phyloP scores from a whole-genome alignment of 2,797 vertebrate genomes.

The Poecilia picta region DNA sequence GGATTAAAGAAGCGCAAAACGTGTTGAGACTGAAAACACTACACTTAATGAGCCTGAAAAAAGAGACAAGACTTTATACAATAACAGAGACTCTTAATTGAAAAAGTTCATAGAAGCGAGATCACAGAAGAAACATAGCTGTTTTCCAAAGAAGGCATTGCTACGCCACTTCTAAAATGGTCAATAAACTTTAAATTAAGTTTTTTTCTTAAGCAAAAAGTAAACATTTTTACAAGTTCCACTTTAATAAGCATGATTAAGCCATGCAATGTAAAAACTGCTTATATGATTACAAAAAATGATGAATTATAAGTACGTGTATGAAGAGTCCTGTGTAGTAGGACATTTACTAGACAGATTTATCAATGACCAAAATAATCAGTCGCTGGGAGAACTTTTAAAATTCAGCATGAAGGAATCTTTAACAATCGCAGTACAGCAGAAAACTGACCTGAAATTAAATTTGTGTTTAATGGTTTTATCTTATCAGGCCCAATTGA shows the following conservation, averaged over 20 bases:
- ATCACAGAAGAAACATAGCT: neutral
- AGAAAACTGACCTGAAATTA: neutral
- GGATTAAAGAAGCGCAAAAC: constrained; percentile 36
- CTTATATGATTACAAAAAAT: neutral
- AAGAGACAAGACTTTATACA: constrained; percentile 38
- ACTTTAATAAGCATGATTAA: neutral
- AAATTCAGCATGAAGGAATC: neutral
- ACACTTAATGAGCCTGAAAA: constrained; percentile 42
- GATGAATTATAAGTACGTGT: neutral
- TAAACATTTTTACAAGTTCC: neutral
- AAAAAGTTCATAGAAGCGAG: neutral
- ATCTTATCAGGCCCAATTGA: neutral
- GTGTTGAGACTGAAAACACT: constrained; percentile 52
- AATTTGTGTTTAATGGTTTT: neutral
- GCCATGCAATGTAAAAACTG: neutral
- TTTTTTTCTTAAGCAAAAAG: neutral
- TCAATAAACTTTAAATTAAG: neutral
- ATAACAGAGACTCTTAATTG: constrained; percentile 42
- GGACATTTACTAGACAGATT: neutral
- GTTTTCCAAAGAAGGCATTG: neutral
- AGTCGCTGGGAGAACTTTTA: neutral
- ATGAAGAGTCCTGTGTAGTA: no score
- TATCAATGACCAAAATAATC: neutral
- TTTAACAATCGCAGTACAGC: neutral
- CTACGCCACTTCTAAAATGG: neutral